Evolutionary conservation across 1,140 invertebrate species (phyloP).

Genomic region (Radopholus similis): DNA sequence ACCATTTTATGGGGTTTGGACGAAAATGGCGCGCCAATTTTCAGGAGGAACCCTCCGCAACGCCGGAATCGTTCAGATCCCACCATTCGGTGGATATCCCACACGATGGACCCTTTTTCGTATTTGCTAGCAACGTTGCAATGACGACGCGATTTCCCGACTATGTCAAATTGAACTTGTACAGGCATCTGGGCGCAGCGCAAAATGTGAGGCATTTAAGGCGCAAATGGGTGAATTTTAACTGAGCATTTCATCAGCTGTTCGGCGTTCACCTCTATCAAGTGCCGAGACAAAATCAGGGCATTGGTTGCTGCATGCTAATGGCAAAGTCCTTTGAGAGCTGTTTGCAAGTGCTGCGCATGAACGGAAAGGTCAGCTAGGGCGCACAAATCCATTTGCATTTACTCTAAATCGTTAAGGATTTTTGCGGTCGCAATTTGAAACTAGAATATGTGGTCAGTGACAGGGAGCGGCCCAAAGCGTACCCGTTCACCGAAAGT

Average conservation of each 20-base stretch:
- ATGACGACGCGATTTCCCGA: no score
- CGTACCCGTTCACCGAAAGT: no score
- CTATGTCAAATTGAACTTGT: background rate
- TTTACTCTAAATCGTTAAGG: no score
- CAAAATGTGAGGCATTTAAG: background rate
- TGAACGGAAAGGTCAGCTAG: background rate
- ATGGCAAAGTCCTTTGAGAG: background rate
- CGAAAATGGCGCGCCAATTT: background rate
- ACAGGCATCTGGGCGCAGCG: background rate
- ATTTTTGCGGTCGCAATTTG: no score
- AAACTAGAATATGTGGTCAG: no score
- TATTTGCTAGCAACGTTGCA: background rate
- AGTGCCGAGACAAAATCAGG: no score
- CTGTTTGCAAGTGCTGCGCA: background rate
- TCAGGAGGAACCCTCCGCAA: background rate
- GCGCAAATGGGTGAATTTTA: background rate
- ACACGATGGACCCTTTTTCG: background rate
- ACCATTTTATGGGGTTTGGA: background rate
- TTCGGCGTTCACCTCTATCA: background rate
- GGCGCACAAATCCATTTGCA: no score
- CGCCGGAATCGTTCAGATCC: background rate
- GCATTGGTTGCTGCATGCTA: slow-evolving; percentile 1
- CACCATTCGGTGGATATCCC: no score
- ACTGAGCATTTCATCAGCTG: background rate
- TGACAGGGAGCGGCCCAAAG: no score